Evolutionary conservation across 2,113 vertebrate species (phyloP), one percentile per base, ranked within the genome.

Genomic region (Cromileptes altivelis): DNA sequence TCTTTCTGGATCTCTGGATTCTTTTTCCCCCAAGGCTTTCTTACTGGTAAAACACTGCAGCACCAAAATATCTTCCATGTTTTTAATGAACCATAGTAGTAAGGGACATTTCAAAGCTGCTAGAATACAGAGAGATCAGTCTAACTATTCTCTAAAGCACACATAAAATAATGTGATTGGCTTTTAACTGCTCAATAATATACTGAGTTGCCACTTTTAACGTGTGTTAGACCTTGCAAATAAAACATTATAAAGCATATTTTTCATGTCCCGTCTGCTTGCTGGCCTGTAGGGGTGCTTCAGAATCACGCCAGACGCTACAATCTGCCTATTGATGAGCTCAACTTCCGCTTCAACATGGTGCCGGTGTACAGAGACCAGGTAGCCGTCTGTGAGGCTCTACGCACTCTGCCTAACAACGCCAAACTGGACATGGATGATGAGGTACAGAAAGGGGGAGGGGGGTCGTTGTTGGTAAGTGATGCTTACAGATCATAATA

Each of bases 291-390:
- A 95, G 97, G 96, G 9, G 96, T 95, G 14, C 95, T 97, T 79
- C 96, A 98, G 89, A 97, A 97, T 88, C 96, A 97, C 8, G 95
- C 97, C 33, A 92, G 96, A 5, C 94, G 90, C 55, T 96, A 97
- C 81, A 97, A 95, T 84, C 84, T 97, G 80, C 96, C 97, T 56
- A 97, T 97, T 6, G 97, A 97, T 4, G 97, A 97, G 87, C 95
- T 97, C 63, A 96, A 75, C 84, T 97, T 98, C 78, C 90, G 90
- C 64, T 97, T 96, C 80, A 96, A 92, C 27, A 0, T 97, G 64
- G 40, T 96, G 60, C 93, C 96, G 0, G 10, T 4, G 6, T 98
- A 96, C 80, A 93, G 96, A 62, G 96, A 97, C 79, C 96, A 97
- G 93, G 78, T 60, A 0, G 58, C 76, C 0, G 94, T 96, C 47